Base-by-base conservation (phyloP, 2,888 invertebrate genomes). In the Heliconius ethilla region DNA sequence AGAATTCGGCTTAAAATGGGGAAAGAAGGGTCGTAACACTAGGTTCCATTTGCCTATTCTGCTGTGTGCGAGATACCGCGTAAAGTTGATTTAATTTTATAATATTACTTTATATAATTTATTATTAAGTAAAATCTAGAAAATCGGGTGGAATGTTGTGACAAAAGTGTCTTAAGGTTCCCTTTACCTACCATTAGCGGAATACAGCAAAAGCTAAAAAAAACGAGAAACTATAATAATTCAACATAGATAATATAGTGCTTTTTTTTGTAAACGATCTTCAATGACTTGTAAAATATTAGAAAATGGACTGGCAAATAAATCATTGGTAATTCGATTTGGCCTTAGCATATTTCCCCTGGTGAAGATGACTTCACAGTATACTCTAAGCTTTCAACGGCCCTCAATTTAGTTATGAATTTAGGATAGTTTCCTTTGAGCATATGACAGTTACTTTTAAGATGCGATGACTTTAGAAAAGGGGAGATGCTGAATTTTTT, bases 301-400 rank as follows among this genome's bases (percentile, higher is more conserved):
- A 22, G 40, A 65, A 65, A 74, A 40, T 74, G 45, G 74, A 25
- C 40, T 15, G 29, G 45, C 74, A 74, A 45, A 74, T 74, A 74
- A 74, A 74, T 74, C 74, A 74, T 74, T 74, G 74, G 22, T 74
- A 74, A 74, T 45, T 63, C 74, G 63, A 74, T 74, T 65, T 74
- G 45, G 74, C 27, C 40, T 65, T 10, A 74, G 40, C 74, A 74
- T 74, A 74, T 45, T 74, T 40, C 63, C 59, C 37, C 59, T 45
- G 55, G 27, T 29, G 18, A 40, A 22, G 63, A 74, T 74, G 74
- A 74, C 74, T 74, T 33, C 33, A 74, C 62, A 74, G 7, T 62
- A 74, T 63, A 22, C 2, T 7, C 1, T 51, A 45, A 40, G 37
- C 45, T 74, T 63, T 74, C 63, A 74, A 63, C 63, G 25, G 63